phyloP scores from a whole-genome alignment of 2,797 vertebrate genomes.

The Falco biarmicus region DNA sequence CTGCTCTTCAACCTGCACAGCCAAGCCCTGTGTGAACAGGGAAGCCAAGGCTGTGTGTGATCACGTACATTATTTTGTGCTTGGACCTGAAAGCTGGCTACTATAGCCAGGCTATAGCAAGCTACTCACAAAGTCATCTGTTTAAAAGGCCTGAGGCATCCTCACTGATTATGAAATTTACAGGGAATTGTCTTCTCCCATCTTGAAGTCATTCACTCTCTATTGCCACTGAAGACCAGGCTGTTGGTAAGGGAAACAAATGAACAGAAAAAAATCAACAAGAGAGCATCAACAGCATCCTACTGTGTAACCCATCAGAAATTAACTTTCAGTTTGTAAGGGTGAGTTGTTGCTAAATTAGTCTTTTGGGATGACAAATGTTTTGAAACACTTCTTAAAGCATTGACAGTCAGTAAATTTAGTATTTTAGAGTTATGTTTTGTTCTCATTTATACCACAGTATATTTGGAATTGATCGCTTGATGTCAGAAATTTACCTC shows the following conservation, averaged over 20 bases:
- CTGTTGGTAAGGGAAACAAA: neutral
- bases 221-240: neutral
- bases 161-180: neutral
- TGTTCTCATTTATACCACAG: neutral
- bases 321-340: conserved; percentile 22
- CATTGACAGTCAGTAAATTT: neutral
- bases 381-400: conserved; percentile 47
- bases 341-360: conserved; percentile 34
- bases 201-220: neutral
- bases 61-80: neutral
- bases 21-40: neutral
- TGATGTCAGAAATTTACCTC: neutral
- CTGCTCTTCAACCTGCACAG: neutral
- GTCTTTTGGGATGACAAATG: conserved; percentile 47
- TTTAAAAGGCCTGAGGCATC: neutral
- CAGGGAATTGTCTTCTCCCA: neutral
- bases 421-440: neutral
- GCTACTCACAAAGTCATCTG: neutral
- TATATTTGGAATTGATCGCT: neutral
- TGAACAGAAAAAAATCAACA: neutral
- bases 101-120: neutral
- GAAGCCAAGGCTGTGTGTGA: neutral
- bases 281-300: neutral
- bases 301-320: neutral
- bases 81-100: neutral